Conservation (phyloP, 2,113 vertebrate species). For the Ctenomys sociabilis region DNA sequence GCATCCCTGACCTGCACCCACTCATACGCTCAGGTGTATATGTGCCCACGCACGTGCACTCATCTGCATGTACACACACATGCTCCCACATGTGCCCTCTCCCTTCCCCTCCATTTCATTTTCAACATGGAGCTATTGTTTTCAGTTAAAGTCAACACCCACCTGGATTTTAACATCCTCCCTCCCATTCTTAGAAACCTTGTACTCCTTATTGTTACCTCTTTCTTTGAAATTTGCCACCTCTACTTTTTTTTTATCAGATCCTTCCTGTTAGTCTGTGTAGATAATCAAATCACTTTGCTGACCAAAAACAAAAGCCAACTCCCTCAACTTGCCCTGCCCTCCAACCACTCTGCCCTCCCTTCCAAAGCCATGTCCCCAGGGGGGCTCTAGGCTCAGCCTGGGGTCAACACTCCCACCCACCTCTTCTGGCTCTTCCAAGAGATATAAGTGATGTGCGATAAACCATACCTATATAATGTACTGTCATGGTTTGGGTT, state of each 20-base stretch:
- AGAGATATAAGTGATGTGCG: neutral
- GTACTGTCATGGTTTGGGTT: too few relatives aligned
- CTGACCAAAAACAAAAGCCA: slow-evolving; percentile 42
- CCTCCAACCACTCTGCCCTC: neutral
- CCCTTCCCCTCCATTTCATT: neutral
- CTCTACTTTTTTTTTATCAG: neutral
- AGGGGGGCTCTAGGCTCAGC: neutral
- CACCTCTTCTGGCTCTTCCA: neutral
- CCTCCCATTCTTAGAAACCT: neutral
- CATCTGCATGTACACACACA: neutral
- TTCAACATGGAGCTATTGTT: neutral
- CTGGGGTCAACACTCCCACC: neutral
- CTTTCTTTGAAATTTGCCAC: neutral
- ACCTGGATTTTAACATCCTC: neutral
- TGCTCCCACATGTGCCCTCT: neutral
- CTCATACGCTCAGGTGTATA: neutral
- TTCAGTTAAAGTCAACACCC: neutral
- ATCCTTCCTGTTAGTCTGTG: neutral
- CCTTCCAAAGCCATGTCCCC: too few relatives aligned
- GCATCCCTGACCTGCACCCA: neutral
- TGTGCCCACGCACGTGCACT: too few relatives aligned
- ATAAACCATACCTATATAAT: neutral
- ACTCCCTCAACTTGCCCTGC: neutral
- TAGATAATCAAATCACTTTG: neutral
- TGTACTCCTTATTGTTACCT: neutral